Evolutionary conservation across 1,140 invertebrate species (phyloP).

Genomic region (Acromyrmex heyeri): DNA sequence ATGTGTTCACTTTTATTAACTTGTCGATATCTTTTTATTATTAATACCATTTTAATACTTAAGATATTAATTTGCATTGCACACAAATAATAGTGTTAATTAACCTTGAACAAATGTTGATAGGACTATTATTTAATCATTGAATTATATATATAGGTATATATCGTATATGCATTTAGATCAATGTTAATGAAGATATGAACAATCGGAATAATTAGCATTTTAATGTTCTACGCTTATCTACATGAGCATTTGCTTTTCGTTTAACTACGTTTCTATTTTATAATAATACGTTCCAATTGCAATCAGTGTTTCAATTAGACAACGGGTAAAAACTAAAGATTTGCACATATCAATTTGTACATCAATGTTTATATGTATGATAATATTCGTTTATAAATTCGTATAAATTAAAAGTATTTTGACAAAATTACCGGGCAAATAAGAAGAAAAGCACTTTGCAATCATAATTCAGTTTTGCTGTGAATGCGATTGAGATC

Average conservation of each 20-base stretch:
- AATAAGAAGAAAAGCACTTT: neutral
- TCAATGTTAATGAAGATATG: slow-evolving; percentile 34
- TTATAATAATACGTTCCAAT: slow-evolving; percentile 54
- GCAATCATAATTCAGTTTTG: neutral
- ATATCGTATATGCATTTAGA: slow-evolving; percentile 13
- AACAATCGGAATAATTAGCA: slow-evolving; percentile 31
- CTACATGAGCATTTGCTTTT: slow-evolving; percentile 34
- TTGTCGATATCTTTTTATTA: neutral
- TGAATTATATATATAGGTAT: neutral
- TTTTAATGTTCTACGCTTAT: neutral
- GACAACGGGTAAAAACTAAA: neutral
- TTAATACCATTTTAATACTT: neutral
- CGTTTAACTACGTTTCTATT: slow-evolving; percentile 8
- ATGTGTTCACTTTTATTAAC: neutral
- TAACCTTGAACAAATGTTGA: slow-evolving; percentile 22
- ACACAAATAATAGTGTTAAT: neutral
- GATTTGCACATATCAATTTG: neutral
- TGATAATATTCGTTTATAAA: neutral
- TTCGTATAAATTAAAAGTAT: neutral
- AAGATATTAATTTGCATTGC: neutral
- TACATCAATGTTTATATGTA: neutral
- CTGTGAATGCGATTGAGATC: neutral
- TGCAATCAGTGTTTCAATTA: slow-evolving; percentile 47
- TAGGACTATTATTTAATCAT: neutral
- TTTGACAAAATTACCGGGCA: neutral